phyloP scores from a whole-genome alignment of 1,140 invertebrate species.

The Drosophila tsacasi region DNA sequence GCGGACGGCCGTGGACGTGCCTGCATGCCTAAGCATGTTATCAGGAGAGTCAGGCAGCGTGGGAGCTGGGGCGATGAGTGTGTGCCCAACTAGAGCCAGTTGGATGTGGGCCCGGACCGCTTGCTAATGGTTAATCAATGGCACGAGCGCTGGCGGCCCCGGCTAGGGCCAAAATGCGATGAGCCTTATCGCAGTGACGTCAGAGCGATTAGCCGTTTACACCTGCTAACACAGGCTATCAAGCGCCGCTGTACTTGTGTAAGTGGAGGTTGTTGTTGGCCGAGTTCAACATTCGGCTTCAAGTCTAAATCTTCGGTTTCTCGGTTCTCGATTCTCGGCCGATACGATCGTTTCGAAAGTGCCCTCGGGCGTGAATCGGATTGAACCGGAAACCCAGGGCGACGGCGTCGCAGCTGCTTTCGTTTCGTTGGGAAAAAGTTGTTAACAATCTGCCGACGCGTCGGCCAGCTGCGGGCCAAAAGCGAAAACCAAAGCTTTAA shows the following conservation, averaged over 20 bases:
- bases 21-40: slow-evolving; percentile 41
- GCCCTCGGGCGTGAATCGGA: slow-evolving; percentile 48
- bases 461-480: slow-evolving; percentile 45
- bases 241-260: slow-evolving; percentile 24
- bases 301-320: slow-evolving; percentile 26
- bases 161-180: slow-evolving; percentile 14
- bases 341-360: slow-evolving; percentile 29
- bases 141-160: slow-evolving; percentile 56
- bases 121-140: slow-evolving; percentile 58
- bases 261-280: slow-evolving; percentile 30
- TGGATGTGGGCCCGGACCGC: slow-evolving; percentile 21
- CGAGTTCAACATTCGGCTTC: slow-evolving; percentile 41
- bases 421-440: slow-evolving; percentile 76
- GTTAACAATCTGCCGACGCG: slow-evolving; percentile 62
- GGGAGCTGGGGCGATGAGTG: slow-evolving; percentile 36
- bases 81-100: slow-evolving; percentile 7
- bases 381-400: slow-evolving; percentile 69
- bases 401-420: slow-evolving; percentile 29
- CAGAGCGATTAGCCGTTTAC: slow-evolving; percentile 40
- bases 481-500: slow-evolving; percentile 74
- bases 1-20: slow-evolving; percentile 55
- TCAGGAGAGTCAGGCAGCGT: slow-evolving; percentile 30
- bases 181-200: slow-evolving; percentile 63
- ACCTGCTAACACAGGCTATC: slow-evolving; percentile 26
- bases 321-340: slow-evolving; percentile 13